Base-by-base conservation (phyloP, 92 coral and sea anemone species). In the Paramuricea clavata region DNA sequence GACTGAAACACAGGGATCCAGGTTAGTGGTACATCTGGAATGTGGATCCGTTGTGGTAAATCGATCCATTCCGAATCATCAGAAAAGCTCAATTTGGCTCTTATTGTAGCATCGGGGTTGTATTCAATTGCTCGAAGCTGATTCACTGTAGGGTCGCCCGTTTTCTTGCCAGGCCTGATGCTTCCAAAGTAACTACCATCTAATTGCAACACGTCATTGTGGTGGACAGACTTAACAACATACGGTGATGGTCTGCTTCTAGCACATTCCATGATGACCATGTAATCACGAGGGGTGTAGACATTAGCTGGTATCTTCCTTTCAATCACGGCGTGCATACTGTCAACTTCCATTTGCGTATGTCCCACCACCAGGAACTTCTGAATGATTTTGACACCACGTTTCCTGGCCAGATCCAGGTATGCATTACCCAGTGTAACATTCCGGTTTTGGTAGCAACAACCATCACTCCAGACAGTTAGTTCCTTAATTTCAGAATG, bases 111-210 rank as follows among this genome's bases (percentile, higher is more conserved):
- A 28, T 15, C 56, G 16, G 85, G 19, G 0, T 36, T 26, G 34
- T 33, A 81, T 56, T 68, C 27, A 23, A 81, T 36, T 6, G 85
- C 74, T 31, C 57, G n/a, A 57, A 81, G 71, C 17, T 81, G 27
- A 25, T 81, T 43, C 22, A 81, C 85, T 12, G 74, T 81, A 12
- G 85, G 85, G 30, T 81, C 76, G 21, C 85, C 85, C 0, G 57
- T 31, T 81, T 81, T 60, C 49, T 81, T 68, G 11, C 85, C 85
- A 1, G 85, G 85, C 15, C 74, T 22, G 52, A 60, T 81, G 54
- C 85, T 81, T 22, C 27, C 0, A 19, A 81, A 54, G 31, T 36
- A 60, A 56, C 33, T 43, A 5, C 81, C 60, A 12, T 43, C 31
- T 22, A 74, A n/a, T 19, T 74, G 41, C 81, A 74, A 27, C 12